Conservation (phyloP, 2,797 vertebrate genomes). For the Bucorvus abyssinicus region DNA sequence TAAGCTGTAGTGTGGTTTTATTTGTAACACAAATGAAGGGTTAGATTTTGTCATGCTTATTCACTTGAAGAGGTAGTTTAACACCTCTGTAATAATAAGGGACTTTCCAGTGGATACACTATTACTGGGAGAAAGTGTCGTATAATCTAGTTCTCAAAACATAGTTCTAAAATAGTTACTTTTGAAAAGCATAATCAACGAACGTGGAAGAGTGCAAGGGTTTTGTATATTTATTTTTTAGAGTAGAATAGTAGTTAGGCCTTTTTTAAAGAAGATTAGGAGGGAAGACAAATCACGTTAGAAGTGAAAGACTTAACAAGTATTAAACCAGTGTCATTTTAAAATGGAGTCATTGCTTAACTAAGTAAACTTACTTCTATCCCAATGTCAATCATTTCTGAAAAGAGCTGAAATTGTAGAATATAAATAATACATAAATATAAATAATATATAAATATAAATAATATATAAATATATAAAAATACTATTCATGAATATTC, state of each 20-base stretch:
- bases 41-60: neutral
- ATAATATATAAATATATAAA: neutral
- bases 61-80: neutral
- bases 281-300: neutral
- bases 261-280: neutral
- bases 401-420: neutral
- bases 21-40: neutral
- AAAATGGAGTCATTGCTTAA: neutral
- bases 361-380: neutral
- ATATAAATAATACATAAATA: too few species aligned
- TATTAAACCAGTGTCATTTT: neutral
- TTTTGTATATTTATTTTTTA: neutral
- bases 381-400: neutral
- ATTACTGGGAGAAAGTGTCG: neutral
- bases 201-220: neutral
- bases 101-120: neutral
- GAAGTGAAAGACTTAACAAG: neutral
- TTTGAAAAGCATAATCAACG: neutral
- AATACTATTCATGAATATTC: neutral
- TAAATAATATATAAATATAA: too few species aligned
- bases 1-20: neutral
- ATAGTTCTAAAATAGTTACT: neutral
- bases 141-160: neutral
- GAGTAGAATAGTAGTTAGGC: neutral
- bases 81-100: neutral